Conservation (phyloP, 2,888 invertebrate species). For the Furcula furcula region DNA sequence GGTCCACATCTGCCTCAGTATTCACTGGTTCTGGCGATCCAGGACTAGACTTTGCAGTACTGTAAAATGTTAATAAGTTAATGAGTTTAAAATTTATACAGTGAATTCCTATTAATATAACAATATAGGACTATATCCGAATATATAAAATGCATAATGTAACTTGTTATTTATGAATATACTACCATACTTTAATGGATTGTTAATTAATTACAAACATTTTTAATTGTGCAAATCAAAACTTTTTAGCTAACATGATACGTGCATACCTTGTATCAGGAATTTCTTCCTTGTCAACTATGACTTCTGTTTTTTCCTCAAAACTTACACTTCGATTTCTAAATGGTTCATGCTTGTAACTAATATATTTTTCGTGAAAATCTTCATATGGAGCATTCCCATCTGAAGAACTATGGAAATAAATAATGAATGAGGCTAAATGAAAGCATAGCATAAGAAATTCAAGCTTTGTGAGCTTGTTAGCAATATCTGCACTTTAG, state of each 20-base stretch:
- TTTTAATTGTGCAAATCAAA: neutral
- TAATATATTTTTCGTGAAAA: conserved; percentile 91
- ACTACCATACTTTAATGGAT: too few species aligned
- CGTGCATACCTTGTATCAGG: conserved; percentile 62
- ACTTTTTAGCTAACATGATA: conserved; percentile 23
- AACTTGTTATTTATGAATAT: too few species aligned
- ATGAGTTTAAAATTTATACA: too few species aligned
- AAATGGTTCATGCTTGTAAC: conserved; percentile 86
- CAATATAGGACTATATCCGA: too few species aligned
- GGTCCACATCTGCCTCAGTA: conserved; percentile 44
- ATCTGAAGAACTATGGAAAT: conserved; percentile 81
- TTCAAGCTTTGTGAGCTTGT: conserved; percentile 28
- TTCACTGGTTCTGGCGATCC: conserved; percentile 80
- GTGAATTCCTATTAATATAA: too few species aligned
- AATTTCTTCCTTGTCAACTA: conserved; percentile 57
- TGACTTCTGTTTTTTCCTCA: conserved; percentile 80
- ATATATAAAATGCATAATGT: too few species aligned
- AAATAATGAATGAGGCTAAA: conserved; percentile 66
- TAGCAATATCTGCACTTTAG: conserved; percentile 16
- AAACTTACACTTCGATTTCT: conserved; percentile 88
- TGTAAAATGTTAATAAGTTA: too few species aligned
- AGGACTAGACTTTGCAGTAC: conserved; percentile 84
- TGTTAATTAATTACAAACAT: too few species aligned
- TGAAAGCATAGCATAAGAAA: conserved; percentile 50
- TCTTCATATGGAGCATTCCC: conserved; percentile 85